phyloP scores from a whole-genome alignment of 2,797 vertebrate species.

The Nannoperca australis region DNA sequence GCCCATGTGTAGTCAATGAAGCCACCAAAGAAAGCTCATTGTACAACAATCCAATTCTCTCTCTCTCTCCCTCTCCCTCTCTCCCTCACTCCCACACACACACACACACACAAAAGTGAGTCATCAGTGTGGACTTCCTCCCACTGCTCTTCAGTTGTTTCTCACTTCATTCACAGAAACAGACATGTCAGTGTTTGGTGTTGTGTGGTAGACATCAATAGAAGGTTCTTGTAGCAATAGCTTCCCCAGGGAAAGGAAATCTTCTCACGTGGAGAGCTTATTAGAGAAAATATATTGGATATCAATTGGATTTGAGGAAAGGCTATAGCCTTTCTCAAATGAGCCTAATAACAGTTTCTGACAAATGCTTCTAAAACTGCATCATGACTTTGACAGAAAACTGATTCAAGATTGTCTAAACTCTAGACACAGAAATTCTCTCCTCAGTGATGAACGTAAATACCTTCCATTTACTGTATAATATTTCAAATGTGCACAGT shows the following conservation, averaged over 20 bases:
- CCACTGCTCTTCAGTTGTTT: conserved; percentile 62
- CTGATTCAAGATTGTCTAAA: conserved; percentile 10
- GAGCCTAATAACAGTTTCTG: conserved; percentile 2
- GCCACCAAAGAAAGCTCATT: conserved; percentile 83
- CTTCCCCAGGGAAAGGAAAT: conserved; percentile 59
- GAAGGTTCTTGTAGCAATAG: conserved; percentile 58
- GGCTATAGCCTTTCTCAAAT: conserved; percentile 58
- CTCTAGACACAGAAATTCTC: conserved; percentile 12
- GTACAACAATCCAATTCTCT: conserved; percentile 75
- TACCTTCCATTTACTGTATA: conserved; percentile 27
- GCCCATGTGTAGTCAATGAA: conserved; percentile 87
- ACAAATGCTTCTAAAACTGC: conserved; percentile 15
- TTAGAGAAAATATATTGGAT: conserved; percentile 66
- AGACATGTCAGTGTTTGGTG: conserved; percentile 65
- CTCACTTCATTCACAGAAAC: conserved; percentile 82
- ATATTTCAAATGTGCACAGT: conserved; percentile 33
- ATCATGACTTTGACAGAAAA: conserved; percentile 3
- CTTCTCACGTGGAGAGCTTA: conserved; percentile 56
- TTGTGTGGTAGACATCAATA: conserved; percentile 58
- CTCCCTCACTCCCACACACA: conserved; percentile 69
- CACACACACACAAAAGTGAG: conserved; percentile 72
- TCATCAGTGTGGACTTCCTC: conserved; percentile 77
- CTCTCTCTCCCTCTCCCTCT: background rate
- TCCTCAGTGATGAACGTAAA: conserved; percentile 16
- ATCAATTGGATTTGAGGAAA: conserved; percentile 62